Conservation (phyloP, 2,888 invertebrate genomes). For the Tanypteryx hageni region DNA sequence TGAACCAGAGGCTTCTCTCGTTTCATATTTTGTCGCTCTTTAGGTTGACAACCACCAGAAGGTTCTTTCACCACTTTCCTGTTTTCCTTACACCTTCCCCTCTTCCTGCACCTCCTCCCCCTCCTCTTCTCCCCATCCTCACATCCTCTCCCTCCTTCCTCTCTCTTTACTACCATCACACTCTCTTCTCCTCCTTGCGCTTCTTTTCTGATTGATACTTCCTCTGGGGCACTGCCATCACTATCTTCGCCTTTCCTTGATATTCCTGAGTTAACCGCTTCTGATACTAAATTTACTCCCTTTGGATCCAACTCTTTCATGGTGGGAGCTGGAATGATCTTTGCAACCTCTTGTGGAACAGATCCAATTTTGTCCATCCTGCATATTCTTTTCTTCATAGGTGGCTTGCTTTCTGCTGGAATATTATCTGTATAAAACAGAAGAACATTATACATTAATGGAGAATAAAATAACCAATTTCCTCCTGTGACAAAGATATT, state of each 20-base stretch:
- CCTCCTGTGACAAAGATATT: constrained; percentile 65
- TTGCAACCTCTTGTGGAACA: neutral
- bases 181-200: neutral
- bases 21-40: constrained; percentile 65
- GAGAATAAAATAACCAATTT: too few relatives aligned
- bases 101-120: too few relatives aligned
- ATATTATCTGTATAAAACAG: neutral
- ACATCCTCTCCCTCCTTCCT: neutral
- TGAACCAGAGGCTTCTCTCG: constrained; percentile 67
- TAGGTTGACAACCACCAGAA: constrained; percentile 25
- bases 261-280: neutral
- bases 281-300: neutral
- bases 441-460: too few relatives aligned
- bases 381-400: neutral
- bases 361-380: neutral
- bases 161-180: neutral
- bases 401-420: neutral
- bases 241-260: constrained; percentile 68
- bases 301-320: neutral
- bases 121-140: neutral
- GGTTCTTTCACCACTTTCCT: neutral
- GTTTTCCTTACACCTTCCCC: neutral
- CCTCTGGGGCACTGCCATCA: constrained; percentile 78
- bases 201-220: constrained; percentile 74
- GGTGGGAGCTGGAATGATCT: neutral